Evolutionary conservation across 2,113 vertebrate genomes (phyloP).

Genomic region (Phalacrocorax carbo): DNA sequence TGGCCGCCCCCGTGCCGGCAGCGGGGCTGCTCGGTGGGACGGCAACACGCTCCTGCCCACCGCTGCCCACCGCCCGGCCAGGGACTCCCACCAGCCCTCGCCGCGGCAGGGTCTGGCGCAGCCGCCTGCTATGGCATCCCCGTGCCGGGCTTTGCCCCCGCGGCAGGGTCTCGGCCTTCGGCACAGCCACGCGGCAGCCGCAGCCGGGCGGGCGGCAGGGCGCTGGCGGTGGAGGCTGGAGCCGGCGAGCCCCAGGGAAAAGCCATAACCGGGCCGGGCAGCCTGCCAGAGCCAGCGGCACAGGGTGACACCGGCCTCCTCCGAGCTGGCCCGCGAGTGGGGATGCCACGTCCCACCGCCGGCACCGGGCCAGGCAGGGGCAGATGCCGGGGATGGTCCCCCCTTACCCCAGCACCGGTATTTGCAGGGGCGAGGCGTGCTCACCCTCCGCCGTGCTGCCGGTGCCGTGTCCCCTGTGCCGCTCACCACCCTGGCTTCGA

Average conservation of each 20-base stretch:
- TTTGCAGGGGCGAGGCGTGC: accelerated
- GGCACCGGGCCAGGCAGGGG: background rate
- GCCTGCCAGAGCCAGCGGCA: background rate
- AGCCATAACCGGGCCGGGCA: background rate
- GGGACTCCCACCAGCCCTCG: background rate
- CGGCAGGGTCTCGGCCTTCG: background rate
- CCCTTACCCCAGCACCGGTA: background rate
- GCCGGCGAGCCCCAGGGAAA: background rate
- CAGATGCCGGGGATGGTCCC: background rate
- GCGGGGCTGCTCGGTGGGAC: background rate
- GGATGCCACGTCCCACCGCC: background rate
- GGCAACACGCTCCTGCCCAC: background rate
- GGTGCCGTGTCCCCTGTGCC: too few species aligned
- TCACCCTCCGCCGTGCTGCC: background rate
- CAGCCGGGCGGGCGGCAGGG: background rate
- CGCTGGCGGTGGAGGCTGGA: background rate
- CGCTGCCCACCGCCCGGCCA: background rate
- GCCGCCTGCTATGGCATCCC: background rate
- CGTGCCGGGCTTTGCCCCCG: accelerated
- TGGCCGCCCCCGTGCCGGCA: background rate
- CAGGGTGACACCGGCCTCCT: background rate
- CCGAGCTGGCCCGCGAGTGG: background rate
- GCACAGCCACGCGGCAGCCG: background rate
- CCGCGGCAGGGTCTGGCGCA: accelerated
- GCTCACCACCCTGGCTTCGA: background rate